These are phyloP conservation scores for Rhagonycha lutea DNA, from an alignment of 2,888 invertebrate species.

Conservation along the genomic window DNA sequence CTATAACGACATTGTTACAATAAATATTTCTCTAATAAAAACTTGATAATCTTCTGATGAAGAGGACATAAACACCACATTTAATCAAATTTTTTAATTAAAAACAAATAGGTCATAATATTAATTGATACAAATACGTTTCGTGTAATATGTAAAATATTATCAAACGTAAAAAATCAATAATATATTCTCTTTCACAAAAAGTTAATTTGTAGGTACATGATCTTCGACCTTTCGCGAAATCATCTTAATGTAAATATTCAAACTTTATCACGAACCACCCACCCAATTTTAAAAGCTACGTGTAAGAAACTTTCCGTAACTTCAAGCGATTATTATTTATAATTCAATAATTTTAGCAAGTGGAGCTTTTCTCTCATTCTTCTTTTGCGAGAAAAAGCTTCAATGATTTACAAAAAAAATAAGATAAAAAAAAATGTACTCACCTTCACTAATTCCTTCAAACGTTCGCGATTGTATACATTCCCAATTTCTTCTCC, in stretches of 20 bases:
- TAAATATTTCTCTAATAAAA: not conserved
- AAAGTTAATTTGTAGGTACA: not conserved
- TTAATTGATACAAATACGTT: not conserved
- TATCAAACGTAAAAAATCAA: not conserved
- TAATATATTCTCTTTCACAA: not conserved
- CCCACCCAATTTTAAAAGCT: not conserved
- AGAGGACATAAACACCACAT: not conserved
- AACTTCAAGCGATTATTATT: not conserved
- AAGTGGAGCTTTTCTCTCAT: too few relatives aligned
- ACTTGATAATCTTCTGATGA: not conserved
- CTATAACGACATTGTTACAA: not conserved
- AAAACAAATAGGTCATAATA: not conserved
- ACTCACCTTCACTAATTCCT: slow-evolving; percentile 90
- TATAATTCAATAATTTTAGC: not conserved
- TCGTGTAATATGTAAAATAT: not conserved
- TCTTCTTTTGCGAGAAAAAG: too few relatives aligned
- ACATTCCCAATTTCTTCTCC: slow-evolving; percentile 98
- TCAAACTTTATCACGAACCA: not conserved
- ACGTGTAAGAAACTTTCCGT: not conserved
- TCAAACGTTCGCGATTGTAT: slow-evolving; percentile 93
- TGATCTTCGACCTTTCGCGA: not conserved
- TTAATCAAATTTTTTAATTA: not conserved
- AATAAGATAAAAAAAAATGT: not conserved
- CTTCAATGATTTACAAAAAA: too few relatives aligned
- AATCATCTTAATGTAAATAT: not conserved